Conservation (phyloP, 2,888 invertebrate species). For the Drepanosiphum platanoidis region DNA sequence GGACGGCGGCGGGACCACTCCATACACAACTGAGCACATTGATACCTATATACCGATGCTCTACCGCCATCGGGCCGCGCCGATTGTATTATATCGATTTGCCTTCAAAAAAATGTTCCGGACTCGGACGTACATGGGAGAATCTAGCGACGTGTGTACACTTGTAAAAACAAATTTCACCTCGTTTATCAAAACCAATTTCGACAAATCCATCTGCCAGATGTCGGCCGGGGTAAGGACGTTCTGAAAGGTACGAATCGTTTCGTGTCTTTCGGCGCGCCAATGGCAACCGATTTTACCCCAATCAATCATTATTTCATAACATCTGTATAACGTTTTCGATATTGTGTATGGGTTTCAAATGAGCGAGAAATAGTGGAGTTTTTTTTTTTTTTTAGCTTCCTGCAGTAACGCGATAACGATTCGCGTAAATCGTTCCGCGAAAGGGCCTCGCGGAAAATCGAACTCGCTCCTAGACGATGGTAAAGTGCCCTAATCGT, state of each 20-base stretch:
- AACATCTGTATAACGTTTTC: slow-evolving; percentile 32
- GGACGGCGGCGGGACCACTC: neutral
- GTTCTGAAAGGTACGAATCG: slow-evolving; percentile 35
- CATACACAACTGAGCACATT: neutral
- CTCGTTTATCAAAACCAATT: slow-evolving; percentile 52
- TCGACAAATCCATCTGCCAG: slow-evolving; percentile 24
- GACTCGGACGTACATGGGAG: neutral
- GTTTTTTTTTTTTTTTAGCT: neutral
- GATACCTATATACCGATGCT: no score
- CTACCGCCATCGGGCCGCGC: neutral
- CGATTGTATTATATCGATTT: slow-evolving; percentile 33
- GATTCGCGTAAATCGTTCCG: neutral
- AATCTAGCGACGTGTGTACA: neutral
- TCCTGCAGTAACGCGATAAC: neutral
- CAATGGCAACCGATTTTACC: slow-evolving; percentile 22
- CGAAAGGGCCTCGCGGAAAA: neutral
- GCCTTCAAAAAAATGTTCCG: slow-evolving; percentile 8
- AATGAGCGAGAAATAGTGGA: neutral
- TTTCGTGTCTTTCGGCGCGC: slow-evolving; percentile 11
- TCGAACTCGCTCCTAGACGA: no score
- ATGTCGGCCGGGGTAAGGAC: neutral
- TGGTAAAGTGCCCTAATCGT: no score
- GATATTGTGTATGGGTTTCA: neutral
- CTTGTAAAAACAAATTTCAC: slow-evolving; percentile 33
- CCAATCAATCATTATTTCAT: slow-evolving; percentile 49